Conservation (phyloP, 2,888 invertebrate genomes). For the Campopleginae sp. region DNA sequence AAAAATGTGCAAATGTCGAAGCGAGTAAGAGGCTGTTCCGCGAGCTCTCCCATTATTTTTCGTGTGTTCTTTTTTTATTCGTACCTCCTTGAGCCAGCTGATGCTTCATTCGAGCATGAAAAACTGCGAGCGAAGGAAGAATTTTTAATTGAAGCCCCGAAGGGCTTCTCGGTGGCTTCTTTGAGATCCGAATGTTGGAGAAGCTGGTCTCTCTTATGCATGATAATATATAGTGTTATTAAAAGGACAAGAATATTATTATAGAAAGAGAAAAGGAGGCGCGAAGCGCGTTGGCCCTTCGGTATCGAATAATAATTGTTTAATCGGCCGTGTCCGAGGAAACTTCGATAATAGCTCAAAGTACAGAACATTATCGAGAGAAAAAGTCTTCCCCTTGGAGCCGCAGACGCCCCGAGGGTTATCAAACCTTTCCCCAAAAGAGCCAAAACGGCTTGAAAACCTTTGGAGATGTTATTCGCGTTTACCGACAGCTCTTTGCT, state of each 20-base stretch:
- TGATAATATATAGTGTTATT: constrained; percentile 25
- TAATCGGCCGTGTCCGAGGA: constrained; percentile 79
- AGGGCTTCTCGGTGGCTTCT: constrained; percentile 62
- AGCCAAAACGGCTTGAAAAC: background rate
- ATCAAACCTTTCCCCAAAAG: constrained; percentile 46
- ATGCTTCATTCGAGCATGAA: constrained; percentile 21
- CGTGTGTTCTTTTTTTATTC: background rate
- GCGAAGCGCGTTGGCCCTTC: constrained; percentile 29
- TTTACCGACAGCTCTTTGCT: constrained; percentile 38
- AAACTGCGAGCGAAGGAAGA: constrained; percentile 39
- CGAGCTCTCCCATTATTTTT: background rate
- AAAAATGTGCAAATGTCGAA: constrained; percentile 51
- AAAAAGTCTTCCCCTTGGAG: constrained; percentile 70
- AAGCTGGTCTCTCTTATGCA: constrained; percentile 1
- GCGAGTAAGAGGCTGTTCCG: constrained; percentile 22
- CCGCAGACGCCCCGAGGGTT: constrained; percentile 49
- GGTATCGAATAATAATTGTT: constrained; percentile 82
- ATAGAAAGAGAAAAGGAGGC: constrained; percentile 47
- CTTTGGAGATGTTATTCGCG: background rate
- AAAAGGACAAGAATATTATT: constrained; percentile 34
- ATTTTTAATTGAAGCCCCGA: constrained; percentile 69
- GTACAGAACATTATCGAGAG: constrained; percentile 74
- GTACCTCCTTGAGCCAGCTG: too few species aligned
- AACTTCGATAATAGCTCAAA: constrained; percentile 80
- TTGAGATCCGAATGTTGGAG: constrained; percentile 42